A percentile compares a stretch with the other conserved stretches of the same genome.
These are phyloP conservation scores for Bellardia pandia DNA, from an alignment of 2,888 invertebrate species.

Conservation along the genomic window DNA sequence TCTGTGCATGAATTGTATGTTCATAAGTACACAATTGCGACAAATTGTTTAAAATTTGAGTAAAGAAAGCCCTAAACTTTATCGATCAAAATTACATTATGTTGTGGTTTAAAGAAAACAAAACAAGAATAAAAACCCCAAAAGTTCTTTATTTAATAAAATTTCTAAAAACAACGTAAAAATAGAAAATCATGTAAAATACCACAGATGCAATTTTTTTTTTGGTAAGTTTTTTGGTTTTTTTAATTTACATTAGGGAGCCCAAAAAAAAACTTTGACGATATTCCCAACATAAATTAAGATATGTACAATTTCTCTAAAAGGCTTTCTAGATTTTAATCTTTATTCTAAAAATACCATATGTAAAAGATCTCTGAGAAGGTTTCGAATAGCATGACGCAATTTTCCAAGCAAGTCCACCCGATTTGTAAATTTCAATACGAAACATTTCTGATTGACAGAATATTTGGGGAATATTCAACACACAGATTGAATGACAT, in stretches of 20 bases:
- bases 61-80: constrained; percentile 53
- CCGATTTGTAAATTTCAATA: no score
- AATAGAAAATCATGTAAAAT: not conserved
- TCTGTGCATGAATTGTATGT: not conserved
- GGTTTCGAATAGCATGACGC: no score
- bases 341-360: no score
- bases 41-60: constrained; percentile 54
- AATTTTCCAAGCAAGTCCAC: no score
- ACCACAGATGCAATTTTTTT: not conserved
- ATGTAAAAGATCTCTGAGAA: no score
- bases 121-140: not conserved
- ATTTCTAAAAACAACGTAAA: not conserved
- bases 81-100: constrained; percentile 69
- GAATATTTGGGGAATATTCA: no score
- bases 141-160: constrained; percentile 33
- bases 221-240: not conserved
- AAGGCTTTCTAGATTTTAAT: no score
- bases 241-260: not conserved
- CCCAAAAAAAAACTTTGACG: no score
- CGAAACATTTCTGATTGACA: no score
- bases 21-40: constrained; percentile 51
- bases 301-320: no score
- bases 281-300: no score
- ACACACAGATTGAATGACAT: no score
- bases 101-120: constrained; percentile 47